phyloP scores from a whole-genome alignment of 2,797 vertebrate species.

The Microchirus variegatus region DNA sequence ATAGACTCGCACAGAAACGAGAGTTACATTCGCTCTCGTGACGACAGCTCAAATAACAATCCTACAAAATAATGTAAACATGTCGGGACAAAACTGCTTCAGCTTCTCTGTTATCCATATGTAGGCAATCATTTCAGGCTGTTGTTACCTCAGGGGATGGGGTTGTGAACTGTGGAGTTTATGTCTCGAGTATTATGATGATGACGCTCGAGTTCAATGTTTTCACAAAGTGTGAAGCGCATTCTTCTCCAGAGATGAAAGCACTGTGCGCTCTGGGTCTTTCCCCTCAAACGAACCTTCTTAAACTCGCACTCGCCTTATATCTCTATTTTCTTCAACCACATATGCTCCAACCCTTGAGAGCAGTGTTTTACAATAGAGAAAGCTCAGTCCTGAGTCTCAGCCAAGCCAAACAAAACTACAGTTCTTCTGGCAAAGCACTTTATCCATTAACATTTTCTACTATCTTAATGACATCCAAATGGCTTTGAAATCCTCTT shows the following conservation, averaged over 20 bases:
- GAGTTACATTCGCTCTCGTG: constrained; percentile 42
- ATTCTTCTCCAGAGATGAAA: constrained; percentile 6
- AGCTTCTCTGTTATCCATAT: neutral
- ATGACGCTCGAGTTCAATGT: neutral
- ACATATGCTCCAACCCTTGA: constrained; percentile 12
- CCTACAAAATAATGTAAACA: constrained; percentile 37
- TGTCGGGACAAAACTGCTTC: constrained; percentile 4
- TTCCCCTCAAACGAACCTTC: neutral
- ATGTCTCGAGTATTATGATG: neutral
- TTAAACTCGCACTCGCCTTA: neutral
- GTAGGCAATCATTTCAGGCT: constrained; percentile 15
- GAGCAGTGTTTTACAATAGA: constrained; percentile 8
- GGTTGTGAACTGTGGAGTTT: neutral
- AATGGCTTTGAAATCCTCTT: neutral
- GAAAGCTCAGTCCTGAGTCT: too few relatives aligned
- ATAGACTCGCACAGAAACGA: constrained; percentile 45
- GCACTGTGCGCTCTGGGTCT: neutral
- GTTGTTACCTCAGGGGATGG: neutral
- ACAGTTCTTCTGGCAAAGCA: constrained; percentile 8
- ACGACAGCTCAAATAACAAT: constrained; percentile 46
- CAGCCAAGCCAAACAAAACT: constrained; percentile 31
- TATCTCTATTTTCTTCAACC: constrained; percentile 9
- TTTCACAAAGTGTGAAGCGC: constrained; percentile 4
- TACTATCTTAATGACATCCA: constrained; percentile 14
- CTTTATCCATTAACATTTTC: constrained; percentile 32